A percentile compares a stretch with the other conserved stretches of the same genome.
Conservation (phyloP, 2,797 vertebrate genomes). For the Nasua narica region DNA sequence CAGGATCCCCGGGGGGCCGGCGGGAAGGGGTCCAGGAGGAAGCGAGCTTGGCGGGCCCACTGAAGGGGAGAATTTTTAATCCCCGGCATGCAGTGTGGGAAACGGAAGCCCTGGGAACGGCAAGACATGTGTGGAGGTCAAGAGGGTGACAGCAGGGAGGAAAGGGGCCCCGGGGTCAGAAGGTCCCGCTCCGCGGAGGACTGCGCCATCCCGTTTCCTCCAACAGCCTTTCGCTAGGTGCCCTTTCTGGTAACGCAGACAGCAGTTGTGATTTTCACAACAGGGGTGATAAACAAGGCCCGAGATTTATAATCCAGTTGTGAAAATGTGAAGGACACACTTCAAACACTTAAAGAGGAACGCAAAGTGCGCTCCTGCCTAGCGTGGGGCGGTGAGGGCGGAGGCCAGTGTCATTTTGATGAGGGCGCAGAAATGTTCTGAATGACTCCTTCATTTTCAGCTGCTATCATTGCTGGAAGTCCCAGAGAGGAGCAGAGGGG, state of each 20-base stretch:
- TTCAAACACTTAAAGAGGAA: not conserved
- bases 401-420: not conserved
- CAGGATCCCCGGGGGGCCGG: not conserved
- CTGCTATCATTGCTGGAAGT: not conserved
- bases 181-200: not conserved
- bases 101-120: not conserved
- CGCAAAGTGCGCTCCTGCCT: not conserved
- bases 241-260: not conserved
- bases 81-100: not conserved
- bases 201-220: not conserved
- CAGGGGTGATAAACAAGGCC: not conserved
- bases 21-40: not conserved
- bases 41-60: not conserved
- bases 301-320: not conserved
- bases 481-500: not conserved
- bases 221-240: not conserved
- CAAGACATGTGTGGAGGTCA: not conserved
- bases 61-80: not conserved
- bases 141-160: not conserved
- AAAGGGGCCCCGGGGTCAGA: accelerated
- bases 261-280: not conserved
- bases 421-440: not conserved
- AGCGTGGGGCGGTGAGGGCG: not conserved
- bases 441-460: not conserved
- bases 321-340: not conserved